Evolutionary conservation across 2,797 vertebrate species (phyloP).

Genomic region (Otus scops): DNA sequence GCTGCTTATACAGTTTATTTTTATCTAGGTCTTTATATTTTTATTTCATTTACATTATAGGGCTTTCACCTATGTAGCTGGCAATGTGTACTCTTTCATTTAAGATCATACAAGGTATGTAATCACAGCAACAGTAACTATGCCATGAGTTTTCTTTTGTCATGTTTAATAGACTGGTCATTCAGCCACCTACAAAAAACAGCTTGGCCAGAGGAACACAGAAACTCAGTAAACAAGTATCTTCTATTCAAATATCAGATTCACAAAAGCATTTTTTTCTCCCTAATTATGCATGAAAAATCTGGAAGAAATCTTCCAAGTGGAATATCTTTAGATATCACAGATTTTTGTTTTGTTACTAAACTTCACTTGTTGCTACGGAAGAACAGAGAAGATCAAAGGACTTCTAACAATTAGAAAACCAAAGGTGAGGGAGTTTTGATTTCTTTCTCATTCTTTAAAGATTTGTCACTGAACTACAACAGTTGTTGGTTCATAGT

Average conservation of each 20-base stretch:
- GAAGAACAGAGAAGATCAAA: constrained; percentile 36
- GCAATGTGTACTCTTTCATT: constrained; percentile 36
- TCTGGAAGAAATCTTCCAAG: neutral
- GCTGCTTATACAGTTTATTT: neutral
- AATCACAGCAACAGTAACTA: constrained; percentile 74
- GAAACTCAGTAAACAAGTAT: neutral
- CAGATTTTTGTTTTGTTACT: constrained; percentile 42
- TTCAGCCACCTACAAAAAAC: constrained; percentile 1
- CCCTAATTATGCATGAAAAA: neutral
- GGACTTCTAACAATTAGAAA: constrained; percentile 16
- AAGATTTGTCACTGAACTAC: neutral
- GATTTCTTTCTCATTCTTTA: constrained; percentile 15
- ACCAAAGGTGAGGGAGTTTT: constrained; percentile 40
- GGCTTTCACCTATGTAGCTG: constrained; percentile 18
- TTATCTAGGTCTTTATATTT: constrained; percentile 12
- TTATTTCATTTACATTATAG: neutral
- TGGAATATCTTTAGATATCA: neutral
- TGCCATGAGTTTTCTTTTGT: constrained; percentile 57
- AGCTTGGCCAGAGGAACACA: neutral
- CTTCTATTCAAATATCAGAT: neutral
- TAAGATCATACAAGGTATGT: constrained; percentile 20
- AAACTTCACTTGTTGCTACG: constrained; percentile 25
- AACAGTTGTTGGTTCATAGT: neutral
- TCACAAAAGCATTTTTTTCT: neutral
- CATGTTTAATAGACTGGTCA: constrained; percentile 51